Base-by-base conservation (phyloP, 2,888 invertebrate species). In the Bhutanitis thaidina region DNA sequence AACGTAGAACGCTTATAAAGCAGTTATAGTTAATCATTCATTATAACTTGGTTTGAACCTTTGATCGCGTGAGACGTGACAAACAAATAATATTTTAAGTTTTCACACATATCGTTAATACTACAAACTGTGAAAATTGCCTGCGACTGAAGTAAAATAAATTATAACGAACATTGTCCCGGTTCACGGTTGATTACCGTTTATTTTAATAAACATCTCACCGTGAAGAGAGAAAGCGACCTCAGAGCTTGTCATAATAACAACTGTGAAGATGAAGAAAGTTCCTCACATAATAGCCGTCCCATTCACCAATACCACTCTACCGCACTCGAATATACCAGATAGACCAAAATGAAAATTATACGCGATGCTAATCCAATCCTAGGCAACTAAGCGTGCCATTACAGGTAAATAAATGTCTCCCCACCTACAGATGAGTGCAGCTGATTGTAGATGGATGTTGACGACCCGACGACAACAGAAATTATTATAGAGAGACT, bases 161-260 rank as follows among this genome's bases (percentile, higher is more conserved):
- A 32, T 1, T n/a, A 12, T 32, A 14, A 27, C 35, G 25, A 27
- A 8, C 25, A n/a, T n/a, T 13, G 40, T 34, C 39, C 40, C 15
- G 40, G 14, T 40, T 48, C 30, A 15, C 34, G 32, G 34, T 25
- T 32, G 39, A 13, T 32, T 29, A 8, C 1, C 30, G n/a, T 15
- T 29, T n/a, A n/a, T n/a, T n/a, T 30, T n/a, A 30, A 10, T 29
- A 15, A 41, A 41, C 20, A 46, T 32, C 27, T 32, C 14, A 10
- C 15, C 27, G 27, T 8, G 20, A 25, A 38, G 32, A 47, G 46
- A 39, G 47, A 48, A 48, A 48, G 47, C 25, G 34, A 25, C 13
- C 15, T 32, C 30, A 30, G 25, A 39, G 7, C 27, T 15, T 40
- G 38, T 38, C 30, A 41, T 32, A 39, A 20, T 36, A 20, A 34